phyloP scores from a whole-genome alignment of 2,888 invertebrate species.

The Drosophila paracracens region DNA sequence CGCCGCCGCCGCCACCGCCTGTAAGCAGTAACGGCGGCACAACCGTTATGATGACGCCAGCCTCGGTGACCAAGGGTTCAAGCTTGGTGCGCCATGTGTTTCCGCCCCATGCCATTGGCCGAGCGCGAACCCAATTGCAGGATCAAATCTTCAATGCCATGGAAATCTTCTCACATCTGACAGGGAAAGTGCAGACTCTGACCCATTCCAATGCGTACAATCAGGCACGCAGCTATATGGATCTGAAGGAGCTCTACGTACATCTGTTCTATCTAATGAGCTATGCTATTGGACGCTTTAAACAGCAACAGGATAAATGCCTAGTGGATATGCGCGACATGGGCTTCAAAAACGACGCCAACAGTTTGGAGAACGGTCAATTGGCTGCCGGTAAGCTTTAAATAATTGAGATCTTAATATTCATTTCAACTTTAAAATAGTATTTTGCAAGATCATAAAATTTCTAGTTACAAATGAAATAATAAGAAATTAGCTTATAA shows the following conservation, averaged over 20 bases:
- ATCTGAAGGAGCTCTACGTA: conserved; percentile 85
- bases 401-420: neutral
- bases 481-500: neutral
- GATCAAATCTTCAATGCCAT: conserved; percentile 83
- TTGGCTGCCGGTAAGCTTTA: conserved; percentile 82
- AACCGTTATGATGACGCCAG: conserved; percentile 37
- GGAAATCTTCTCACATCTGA: conserved; percentile 85
- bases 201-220: conserved; percentile 85
- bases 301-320: conserved; percentile 84
- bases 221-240: conserved; percentile 81
- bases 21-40: conserved; percentile 43
- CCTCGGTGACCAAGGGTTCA: conserved; percentile 27
- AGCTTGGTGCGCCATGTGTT: conserved; percentile 79
- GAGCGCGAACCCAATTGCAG: conserved; percentile 82
- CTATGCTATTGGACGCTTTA: conserved; percentile 84
- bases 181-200: conserved; percentile 83
- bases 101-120: conserved; percentile 80
- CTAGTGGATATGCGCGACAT: conserved; percentile 84
- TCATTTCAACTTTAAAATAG: neutral
- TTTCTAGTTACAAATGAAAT: neutral
- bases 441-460: neutral
- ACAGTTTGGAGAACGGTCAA: conserved; percentile 83
- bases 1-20: conserved; percentile 22
- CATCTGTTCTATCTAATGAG: conserved; percentile 84
- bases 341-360: conserved; percentile 84